Evolutionary conservation across 2,113 vertebrate species (phyloP).

Genomic region (Dipodomys merriami): DNA sequence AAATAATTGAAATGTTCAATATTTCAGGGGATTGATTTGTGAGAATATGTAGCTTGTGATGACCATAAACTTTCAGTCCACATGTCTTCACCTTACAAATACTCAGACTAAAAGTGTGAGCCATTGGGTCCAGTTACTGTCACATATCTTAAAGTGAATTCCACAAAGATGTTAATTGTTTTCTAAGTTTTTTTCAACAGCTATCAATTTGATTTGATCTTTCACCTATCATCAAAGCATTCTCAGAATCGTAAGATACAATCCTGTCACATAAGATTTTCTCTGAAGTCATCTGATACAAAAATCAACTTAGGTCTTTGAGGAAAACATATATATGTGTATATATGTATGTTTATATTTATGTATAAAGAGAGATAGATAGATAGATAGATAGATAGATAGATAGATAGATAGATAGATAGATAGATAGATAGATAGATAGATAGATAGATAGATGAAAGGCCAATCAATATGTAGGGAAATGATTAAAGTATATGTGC

Average conservation of each 20-base stretch:
- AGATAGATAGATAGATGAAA: not conserved
- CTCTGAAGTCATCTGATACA: not conserved
- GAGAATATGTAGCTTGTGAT: not conserved
- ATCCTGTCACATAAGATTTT: not conserved
- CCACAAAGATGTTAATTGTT: too few relatives aligned
- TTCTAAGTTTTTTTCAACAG: too few relatives aligned
- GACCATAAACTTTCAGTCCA: not conserved
- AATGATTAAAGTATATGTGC: not conserved
- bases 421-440: too few relatives aligned
- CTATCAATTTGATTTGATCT: not conserved
- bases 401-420: too few relatives aligned
- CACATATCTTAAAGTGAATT: too few relatives aligned
- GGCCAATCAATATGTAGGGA: not conserved
- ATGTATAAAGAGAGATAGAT: too few relatives aligned
- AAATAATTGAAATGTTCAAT: not conserved
- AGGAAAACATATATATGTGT: not conserved
- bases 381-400: too few relatives aligned
- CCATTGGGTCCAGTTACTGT: too few relatives aligned
- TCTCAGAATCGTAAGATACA: not conserved
- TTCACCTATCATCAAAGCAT: not conserved
- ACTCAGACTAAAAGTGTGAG: not conserved
- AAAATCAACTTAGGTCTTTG: not conserved
- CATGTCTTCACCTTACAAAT: not conserved
- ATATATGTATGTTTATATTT: too few relatives aligned
- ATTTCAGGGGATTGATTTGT: not conserved